Evolutionary conservation across 2,888 invertebrate species (phyloP), one percentile per base, ranked within the genome.

Genomic region (Ormyrus nitidulus): DNA sequence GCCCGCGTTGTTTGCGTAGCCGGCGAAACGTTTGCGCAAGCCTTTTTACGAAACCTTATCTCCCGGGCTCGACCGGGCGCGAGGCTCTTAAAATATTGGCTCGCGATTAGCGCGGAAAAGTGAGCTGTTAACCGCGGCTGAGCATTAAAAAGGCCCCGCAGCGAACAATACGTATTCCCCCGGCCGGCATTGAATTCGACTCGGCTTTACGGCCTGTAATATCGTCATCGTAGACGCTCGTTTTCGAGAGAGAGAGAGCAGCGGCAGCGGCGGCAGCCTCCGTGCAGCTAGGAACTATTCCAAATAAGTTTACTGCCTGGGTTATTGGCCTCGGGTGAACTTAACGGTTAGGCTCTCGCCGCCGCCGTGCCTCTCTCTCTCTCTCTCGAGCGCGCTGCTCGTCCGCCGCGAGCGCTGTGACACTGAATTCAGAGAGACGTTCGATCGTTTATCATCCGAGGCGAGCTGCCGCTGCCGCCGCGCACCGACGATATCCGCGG

Each of bases 311-410:
- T 86, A 85, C 84, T 82, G 86, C 85, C 79, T 87, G 86, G 89
- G 89, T 89, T 89, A 89, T 88, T 89, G 89, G 86, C 89, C 89
- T 88, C 88, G 82, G 85, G 85, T 89, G 88, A 89, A 89, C 88
- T 88, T 88, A 89, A 89, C 88, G 88, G 88, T 87, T 34, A 86
- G 87, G 84, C 84, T 70, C 70, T 59, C 69, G 79, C 84, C 82
- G 13, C 56, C 19, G 58, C 11, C 65, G 66, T 53, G 51, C 62
- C 84, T 83, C 81, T 82, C 80, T 82, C 83, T 34, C 19, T 19
- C 34, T 34, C 34, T 34, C 34, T 4, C 34, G 34, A 34, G 34
- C 34, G 34, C 34, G 19, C 19, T 2, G 19, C 19, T 19, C 19
- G 19, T 66, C 81, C 77, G 79, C 77, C 71, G 65, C 71, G 59